Evolutionary conservation across 2,888 invertebrate genomes (phyloP).

Genomic region (Sclerodermus sp.): DNA sequence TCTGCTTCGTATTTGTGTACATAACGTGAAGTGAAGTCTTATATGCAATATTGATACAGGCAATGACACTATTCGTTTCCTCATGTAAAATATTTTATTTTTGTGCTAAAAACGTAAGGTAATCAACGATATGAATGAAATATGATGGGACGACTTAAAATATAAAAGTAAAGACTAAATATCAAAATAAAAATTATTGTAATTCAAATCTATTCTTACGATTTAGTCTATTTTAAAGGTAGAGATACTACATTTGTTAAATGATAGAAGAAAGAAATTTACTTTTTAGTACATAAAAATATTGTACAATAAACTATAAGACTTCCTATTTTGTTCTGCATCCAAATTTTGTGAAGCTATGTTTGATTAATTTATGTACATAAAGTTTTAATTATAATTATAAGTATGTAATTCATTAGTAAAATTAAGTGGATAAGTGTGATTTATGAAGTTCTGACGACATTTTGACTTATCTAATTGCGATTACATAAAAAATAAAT

Average conservation of each 20-base stretch:
- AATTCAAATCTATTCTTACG: background rate
- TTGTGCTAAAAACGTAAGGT: conserved; percentile 26
- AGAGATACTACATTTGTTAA: conserved; percentile 14
- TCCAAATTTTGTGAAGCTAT: conserved; percentile 7
- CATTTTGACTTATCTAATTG: conserved; percentile 19
- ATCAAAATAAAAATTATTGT: conserved; percentile 3
- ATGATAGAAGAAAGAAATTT: conserved; percentile 4
- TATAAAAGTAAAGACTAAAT: background rate
- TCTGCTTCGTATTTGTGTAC: conserved; percentile 41
- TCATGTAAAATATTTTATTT: conserved; percentile 40
- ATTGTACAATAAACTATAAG: background rate
- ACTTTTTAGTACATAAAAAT: conserved; percentile 1
- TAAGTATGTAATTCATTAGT: conserved; percentile 7
- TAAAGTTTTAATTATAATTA: conserved; percentile 14
- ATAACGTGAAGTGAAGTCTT: conserved; percentile 29
- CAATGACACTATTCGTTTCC: conserved; percentile 33
- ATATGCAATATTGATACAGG: conserved; percentile 30
- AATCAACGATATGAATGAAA: conserved; percentile 4
- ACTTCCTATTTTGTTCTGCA: background rate
- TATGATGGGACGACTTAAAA: background rate
- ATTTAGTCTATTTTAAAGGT: conserved; percentile 1
- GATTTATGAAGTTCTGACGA: conserved; percentile 1
- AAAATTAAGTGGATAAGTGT: conserved; percentile 11
- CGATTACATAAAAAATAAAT: conserved; percentile 32
- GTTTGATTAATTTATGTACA: conserved; percentile 20